Evolutionary conservation across 2,888 invertebrate genomes (phyloP).

Genomic region (Leptogaster cylindrica): DNA sequence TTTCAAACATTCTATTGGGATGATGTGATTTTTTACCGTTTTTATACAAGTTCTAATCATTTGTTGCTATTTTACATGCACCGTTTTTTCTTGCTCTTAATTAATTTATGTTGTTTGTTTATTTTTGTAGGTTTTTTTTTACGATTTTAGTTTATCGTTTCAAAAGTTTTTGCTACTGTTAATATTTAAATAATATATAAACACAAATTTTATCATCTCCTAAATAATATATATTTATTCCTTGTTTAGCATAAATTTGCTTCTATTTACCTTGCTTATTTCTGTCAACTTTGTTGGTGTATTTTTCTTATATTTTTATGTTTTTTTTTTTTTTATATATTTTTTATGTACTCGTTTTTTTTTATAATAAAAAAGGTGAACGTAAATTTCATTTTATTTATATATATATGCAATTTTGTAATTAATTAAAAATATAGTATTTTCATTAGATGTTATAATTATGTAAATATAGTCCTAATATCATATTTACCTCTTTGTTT

Average conservation of each 20-base stretch:
- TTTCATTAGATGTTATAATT: conserved; percentile 34
- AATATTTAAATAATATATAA: conserved; percentile 34
- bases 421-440: conserved; percentile 42
- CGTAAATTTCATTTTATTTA: conserved; percentile 18
- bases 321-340: not conserved
- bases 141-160: not conserved
- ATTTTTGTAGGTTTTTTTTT: not conserved
- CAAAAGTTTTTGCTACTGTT: conserved; percentile 12
- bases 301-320: not conserved
- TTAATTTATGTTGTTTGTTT: not conserved
- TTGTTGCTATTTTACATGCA: conserved; percentile 27
- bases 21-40: not conserved
- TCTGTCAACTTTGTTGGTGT: conserved; percentile 30
- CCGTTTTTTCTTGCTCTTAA: no score
- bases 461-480: conserved; percentile 25
- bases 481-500: conserved; percentile 18
- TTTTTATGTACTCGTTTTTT: conserved; percentile 14
- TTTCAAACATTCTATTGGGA: conserved; percentile 5
- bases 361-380: conserved; percentile 26
- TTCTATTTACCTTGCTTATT: conserved; percentile 28
- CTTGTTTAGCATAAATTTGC: conserved; percentile 8
- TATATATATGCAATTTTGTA: conserved; percentile 25
- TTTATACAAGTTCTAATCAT: conserved; percentile 1
- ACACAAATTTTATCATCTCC: conserved; percentile 33
- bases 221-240: conserved; percentile 14